Evolutionary conservation across 2,113 vertebrate species (phyloP), one percentile per base, ranked within the genome.

Genomic region (Elephas maximus): DNA sequence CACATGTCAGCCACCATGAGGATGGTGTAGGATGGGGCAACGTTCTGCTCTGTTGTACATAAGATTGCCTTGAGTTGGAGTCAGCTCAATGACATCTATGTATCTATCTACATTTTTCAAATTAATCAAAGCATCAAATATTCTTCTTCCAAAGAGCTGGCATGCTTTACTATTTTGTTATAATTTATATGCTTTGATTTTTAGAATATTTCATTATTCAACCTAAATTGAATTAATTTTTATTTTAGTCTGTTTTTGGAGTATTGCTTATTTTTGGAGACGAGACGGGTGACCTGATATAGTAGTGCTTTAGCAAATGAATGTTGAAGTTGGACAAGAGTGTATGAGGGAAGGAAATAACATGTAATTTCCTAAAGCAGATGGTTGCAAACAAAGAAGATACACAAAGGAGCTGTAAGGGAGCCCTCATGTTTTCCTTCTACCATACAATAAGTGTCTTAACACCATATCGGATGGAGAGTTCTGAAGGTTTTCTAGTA

Each of bases 401-500:
- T 84, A 44, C 48, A 51, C 71, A 93, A 63, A 12, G 28, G 37
- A 79, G 4, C 45, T 63, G 15, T 4, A 33, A 81, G 4, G 77
- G 9, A 84, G 45, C 5, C 79, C 24, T 78, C 28, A 6, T 81
- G 57, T 91, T 67, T 45, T 20, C 48, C 73, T 65, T 67, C 37
- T 89, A 26, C 5, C 24, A 45, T n/a, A 23, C 3, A 30, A 1
- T 33, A n/a, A 62, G 10, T 84, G 18, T 45, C 33, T 81, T 81
- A 80, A 76, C 15, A 10, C 33, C 80, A 0, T 10, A 23, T 60
- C 45, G 83, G 74, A 48, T 60, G 41, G 24, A 90, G 10, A 71
- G 83, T 48, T 76, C 28, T 63, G n/a, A 96, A 84, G 30, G 81
- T 65, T 92, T 84, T 20, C 30, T 89, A 86, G 4, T 92, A 71